phyloP scores from a whole-genome alignment of 2,113 vertebrate genomes.

The Nothoprocta pentlandii region DNA sequence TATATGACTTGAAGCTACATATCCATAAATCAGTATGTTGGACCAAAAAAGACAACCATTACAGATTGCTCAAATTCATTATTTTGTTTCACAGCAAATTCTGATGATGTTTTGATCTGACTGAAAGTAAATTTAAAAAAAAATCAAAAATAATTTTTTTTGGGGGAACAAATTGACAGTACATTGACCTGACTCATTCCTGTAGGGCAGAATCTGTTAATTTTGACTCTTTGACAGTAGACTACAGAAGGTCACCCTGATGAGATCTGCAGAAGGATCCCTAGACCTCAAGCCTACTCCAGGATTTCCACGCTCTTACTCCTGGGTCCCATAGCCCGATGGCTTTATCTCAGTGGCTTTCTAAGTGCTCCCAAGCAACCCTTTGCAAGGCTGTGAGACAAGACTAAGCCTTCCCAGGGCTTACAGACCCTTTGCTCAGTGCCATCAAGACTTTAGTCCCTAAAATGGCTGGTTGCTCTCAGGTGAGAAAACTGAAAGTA shows the following conservation, averaged over 20 bases:
- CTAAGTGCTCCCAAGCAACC: background rate
- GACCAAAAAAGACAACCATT: background rate
- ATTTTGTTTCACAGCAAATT: background rate
- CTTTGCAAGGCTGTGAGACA: background rate
- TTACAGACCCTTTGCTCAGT: background rate
- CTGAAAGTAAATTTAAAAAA: background rate
- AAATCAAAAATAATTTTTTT: background rate
- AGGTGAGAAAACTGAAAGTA: background rate
- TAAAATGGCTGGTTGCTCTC: background rate
- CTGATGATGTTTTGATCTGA: background rate
- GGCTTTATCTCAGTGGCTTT: background rate
- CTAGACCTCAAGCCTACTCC: background rate
- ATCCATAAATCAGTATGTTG: background rate
- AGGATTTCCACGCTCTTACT: rapidly evolving
- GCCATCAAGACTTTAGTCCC: background rate
- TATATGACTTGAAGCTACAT: background rate
- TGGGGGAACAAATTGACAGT: background rate
- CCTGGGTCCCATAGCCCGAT: background rate
- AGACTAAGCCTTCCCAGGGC: background rate
- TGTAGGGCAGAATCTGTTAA: rapidly evolving
- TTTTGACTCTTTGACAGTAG: background rate
- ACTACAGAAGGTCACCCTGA: background rate
- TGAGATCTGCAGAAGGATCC: background rate
- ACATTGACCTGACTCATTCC: background rate
- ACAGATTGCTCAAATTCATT: background rate